Conservation (phyloP, 2,888 invertebrate species). For the Agonopterix alstromeriana region DNA sequence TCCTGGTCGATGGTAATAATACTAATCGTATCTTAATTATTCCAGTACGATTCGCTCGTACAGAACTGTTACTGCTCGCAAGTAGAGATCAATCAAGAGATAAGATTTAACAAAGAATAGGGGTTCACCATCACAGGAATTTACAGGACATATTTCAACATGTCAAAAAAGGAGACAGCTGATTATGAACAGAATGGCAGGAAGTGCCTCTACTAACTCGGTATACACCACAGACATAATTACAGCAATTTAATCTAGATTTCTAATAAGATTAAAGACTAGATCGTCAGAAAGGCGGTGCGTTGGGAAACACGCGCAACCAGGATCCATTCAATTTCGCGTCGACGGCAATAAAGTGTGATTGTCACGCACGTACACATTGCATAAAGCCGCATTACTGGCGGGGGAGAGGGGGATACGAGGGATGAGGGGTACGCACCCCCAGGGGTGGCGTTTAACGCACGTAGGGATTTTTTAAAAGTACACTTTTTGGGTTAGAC, state of each 20-base stretch:
- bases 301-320: slow-evolving; percentile 21
- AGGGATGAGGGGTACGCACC: slow-evolving; percentile 14
- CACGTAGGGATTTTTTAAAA: slow-evolving; percentile 54
- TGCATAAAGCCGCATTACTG: slow-evolving; percentile 52
- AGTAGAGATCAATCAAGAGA: no score
- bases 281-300: slow-evolving; percentile 2
- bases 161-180: no score
- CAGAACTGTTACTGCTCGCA: no score
- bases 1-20: no score
- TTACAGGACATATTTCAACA: no score
- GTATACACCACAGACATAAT: not conserved
- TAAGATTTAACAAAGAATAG: no score
- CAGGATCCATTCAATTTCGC: slow-evolving; percentile 58
- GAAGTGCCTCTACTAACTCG: no score
- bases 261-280: slow-evolving; percentile 5
- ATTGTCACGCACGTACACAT: slow-evolving; percentile 73
- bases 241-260: slow-evolving; percentile 4
- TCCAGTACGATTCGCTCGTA: no score
- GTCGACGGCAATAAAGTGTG: slow-evolving; percentile 62
- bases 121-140: no score
- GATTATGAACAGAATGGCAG: no score
- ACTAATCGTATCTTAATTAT: no score
- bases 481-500: slow-evolving; percentile 10
- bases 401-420: slow-evolving; percentile 11
- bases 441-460: slow-evolving; percentile 40